A percentile compares a stretch with the other conserved stretches of the same genome.
Conservation (phyloP, 2,888 invertebrate genomes). For the Brachyptera risi region DNA sequence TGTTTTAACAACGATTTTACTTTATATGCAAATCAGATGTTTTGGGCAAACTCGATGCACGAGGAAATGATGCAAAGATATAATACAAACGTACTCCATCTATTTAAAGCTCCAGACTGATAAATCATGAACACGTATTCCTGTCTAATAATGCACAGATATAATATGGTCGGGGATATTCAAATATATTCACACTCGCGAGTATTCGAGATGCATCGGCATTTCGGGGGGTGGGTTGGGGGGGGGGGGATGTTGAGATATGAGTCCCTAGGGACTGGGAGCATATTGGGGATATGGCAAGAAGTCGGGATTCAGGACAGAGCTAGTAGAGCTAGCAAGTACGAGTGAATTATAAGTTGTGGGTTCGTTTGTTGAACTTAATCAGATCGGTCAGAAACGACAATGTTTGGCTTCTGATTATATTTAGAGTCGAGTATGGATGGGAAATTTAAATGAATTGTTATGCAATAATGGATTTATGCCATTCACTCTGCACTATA, state of each 20-base stretch:
- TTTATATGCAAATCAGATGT: slow-evolving; percentile 17
- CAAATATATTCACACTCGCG: no score
- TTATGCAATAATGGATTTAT: no score
- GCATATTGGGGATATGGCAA: neutral
- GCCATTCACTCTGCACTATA: no score
- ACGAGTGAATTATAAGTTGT: no score
- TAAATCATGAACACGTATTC: slow-evolving; percentile 10
- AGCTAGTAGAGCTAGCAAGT: no score
- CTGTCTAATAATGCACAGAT: slow-evolving; percentile 11
- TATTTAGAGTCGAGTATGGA: no score
- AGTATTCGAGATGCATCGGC: neutral
- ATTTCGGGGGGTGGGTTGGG: neutral
- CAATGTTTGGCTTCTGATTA: no score
- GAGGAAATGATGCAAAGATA: slow-evolving; percentile 5
- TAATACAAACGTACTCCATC: slow-evolving; percentile 9
- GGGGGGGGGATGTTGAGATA: neutral
- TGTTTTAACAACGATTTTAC: slow-evolving; percentile 10
- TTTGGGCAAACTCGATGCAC: neutral
- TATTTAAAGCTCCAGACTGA: neutral
- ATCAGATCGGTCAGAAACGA: no score
- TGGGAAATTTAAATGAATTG: no score
- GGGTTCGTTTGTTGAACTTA: no score
- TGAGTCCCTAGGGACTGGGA: neutral
- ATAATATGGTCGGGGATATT: slow-evolving; percentile 12
- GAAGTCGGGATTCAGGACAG: no score